A percentile compares a stretch with the other conserved stretches of the same genome.
phyloP scores from a whole-genome alignment of 30 jellyfish, hydroid and myxozoan genomes.

The Catostylus mosaicus region DNA sequence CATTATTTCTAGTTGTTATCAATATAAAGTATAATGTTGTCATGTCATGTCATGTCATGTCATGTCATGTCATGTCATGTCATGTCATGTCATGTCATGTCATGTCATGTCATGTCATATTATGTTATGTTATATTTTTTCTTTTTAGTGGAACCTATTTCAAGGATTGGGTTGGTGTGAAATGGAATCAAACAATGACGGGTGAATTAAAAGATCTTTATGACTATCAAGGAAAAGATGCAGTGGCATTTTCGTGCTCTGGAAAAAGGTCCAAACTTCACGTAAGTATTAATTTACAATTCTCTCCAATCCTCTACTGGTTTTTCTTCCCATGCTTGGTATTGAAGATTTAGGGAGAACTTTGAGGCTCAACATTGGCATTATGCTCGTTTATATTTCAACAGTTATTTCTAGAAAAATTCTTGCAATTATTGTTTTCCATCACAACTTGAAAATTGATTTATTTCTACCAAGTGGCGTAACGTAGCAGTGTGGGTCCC shows the following conservation, averaged over 20 bases:
- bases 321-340: too few species aligned
- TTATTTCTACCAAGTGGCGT: too few species aligned
- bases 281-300: not conserved
- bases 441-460: too few species aligned
- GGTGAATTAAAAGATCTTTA: not conserved
- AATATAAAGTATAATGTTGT: not conserved
- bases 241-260: not conserved
- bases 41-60: not conserved
- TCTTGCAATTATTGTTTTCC: too few species aligned
- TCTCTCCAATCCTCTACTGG: too few species aligned
- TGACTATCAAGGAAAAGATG: not conserved
- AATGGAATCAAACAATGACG: slow-evolving; percentile 6
- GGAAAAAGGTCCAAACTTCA: not conserved
- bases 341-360: too few species aligned
- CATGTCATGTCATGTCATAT: not conserved
- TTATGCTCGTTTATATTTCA: too few species aligned
- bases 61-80: not conserved
- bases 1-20: not conserved
- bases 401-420: too few species aligned
- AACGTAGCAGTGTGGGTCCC: too few species aligned
- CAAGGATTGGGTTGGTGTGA: slow-evolving; percentile 9
- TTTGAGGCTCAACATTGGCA: too few species aligned
- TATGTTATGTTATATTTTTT: not conserved
- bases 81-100: not conserved
- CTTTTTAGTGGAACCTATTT: not conserved